Evolutionary conservation across 1,140 invertebrate species (phyloP), one percentile per base, ranked within the genome.

Genomic region (Acromyrmex echinatior): DNA sequence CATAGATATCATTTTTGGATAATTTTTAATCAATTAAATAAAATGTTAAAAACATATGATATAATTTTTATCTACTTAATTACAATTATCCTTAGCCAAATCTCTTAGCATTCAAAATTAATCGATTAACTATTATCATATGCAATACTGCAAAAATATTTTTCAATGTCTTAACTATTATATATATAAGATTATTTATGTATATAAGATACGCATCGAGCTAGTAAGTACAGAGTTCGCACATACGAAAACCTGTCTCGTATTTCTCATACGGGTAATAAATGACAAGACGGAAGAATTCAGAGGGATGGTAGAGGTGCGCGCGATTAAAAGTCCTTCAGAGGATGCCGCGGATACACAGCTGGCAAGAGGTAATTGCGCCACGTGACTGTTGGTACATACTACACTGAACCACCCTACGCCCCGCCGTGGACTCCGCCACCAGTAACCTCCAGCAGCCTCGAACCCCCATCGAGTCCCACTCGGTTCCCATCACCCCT

Each of bases 241-340:
- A 35, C 45, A 21, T 28, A 35, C 78, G 31, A 65, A 45, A 77
- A n/a, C 65, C 58, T 84, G 56, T 79, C 58, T 68, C 76, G 84
- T 87, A 81, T 89, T 74, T 92, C 87, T 51, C 89, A 87, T 89
- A 91, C 82, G 90, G 89, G 88, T 91, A 92, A 93, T 93, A 93
- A 93, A 93, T 86, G 91, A 90, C 84, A 85, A 76, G 77, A 80
- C 62, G 66, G 65, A 90, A 86, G 84, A 80, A 88, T 81, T 39
- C 63, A 88, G 81, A 91, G 56, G 25, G 79, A 31, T 45, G 80
- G 73, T 28, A 63, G 58, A 77, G 88, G 73, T 70, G 86, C 45
- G 86, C 45, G 89, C 92, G 91, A 93, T 93, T 93, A 93, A 93
- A 93, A 93, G 89, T 92, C 91, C 89, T 92, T 93, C 88, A 87